Evolutionary conservation across 2,113 vertebrate species (phyloP).

Genomic region (Trochalopteron elliotii): DNA sequence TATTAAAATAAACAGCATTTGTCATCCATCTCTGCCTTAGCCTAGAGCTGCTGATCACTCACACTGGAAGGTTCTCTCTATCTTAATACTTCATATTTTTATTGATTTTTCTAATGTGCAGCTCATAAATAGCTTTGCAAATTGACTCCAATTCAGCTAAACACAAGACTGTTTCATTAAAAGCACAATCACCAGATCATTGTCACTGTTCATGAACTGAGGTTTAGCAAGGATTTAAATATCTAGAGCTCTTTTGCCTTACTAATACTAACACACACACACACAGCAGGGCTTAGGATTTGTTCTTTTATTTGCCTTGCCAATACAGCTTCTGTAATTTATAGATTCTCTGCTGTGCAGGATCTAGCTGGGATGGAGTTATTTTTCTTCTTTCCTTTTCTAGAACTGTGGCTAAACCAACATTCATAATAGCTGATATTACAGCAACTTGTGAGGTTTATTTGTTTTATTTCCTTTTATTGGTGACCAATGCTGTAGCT

Average conservation of each 20-base stretch:
- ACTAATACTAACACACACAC: neutral
- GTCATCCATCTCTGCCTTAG: neutral
- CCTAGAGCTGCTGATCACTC: neutral
- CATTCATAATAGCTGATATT: neutral
- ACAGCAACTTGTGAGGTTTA: neutral
- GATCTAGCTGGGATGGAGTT: neutral
- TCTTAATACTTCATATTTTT: neutral
- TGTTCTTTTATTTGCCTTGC: neutral
- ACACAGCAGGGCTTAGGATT: neutral
- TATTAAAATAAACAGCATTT: neutral
- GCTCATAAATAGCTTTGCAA: neutral
- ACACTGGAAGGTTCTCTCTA: neutral
- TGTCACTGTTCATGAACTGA: neutral
- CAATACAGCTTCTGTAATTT: neutral
- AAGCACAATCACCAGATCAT: neutral
- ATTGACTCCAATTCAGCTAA: neutral
- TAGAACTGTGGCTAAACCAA: neutral
- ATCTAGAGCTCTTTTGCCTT: neutral
- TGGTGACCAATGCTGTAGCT: neutral
- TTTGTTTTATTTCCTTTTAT: neutral
- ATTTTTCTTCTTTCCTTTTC: neutral
- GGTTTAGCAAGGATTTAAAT: neutral
- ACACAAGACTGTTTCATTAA: neutral
- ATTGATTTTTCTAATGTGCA: neutral
- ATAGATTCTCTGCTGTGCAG: neutral